These are phyloP conservation scores for Notarius lentiginosus DNA, from an alignment of 2,113 vertebrate genomes.

Conservation along the genomic window DNA sequence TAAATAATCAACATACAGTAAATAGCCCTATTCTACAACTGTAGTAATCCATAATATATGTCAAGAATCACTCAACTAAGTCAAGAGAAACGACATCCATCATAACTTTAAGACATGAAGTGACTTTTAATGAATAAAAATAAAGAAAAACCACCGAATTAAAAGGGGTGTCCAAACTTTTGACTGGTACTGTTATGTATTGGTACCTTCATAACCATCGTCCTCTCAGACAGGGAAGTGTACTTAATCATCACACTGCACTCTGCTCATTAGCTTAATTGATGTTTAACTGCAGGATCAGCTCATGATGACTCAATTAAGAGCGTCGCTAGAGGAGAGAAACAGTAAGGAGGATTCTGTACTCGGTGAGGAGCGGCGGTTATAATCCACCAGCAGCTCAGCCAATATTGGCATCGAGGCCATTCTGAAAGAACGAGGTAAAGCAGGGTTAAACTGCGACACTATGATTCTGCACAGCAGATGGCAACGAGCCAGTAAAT, in stretches of 20 bases:
- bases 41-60: too few relatives aligned
- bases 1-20: too few relatives aligned
- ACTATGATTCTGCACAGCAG: slow-evolving; percentile 54
- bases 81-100: too few relatives aligned
- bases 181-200: background rate
- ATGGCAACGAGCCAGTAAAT: slow-evolving; percentile 17
- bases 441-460: slow-evolving; percentile 4
- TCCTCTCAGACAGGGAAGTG: background rate
- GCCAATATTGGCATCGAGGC: slow-evolving; percentile 55
- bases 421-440: slow-evolving; percentile 58
- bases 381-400: slow-evolving; percentile 53
- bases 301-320: slow-evolving; percentile 70
- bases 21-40: too few relatives aligned
- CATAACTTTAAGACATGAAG: too few relatives aligned
- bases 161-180: too few relatives aligned
- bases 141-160: too few relatives aligned
- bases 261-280: slow-evolving; percentile 68
- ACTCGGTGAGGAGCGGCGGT: slow-evolving; percentile 34
- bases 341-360: slow-evolving; percentile 52
- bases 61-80: too few relatives aligned
- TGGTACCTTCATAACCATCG: slow-evolving; percentile 13
- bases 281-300: slow-evolving; percentile 70
- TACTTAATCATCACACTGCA: slow-evolving; percentile 34
- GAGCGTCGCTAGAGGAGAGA: slow-evolving; percentile 63
- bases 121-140: too few relatives aligned